Base-by-base conservation (phyloP, 2,797 vertebrate species). In the Macropus fuliginosus region DNA sequence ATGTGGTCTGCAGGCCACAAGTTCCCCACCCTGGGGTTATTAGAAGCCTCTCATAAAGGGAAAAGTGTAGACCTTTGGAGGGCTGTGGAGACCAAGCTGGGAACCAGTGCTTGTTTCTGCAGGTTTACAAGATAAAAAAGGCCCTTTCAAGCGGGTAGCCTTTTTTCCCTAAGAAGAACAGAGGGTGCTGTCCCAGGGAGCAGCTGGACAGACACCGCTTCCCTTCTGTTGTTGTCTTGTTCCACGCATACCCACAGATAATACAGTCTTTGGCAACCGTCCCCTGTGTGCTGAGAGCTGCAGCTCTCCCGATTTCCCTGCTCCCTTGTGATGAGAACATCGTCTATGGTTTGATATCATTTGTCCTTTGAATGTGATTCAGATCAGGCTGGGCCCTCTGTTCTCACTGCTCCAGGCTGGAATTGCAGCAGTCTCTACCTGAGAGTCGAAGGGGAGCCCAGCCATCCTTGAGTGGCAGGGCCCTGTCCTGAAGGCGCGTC, bases 391-490 rank as follows among this genome's bases (percentile, higher is more conserved):
- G 62, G 89, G 59, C 94, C 27, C 24, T 89, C 40, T 46, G 89
- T 90, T 81, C 14, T 8, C 6, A 21, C 92, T 97, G 93, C 92
- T 94, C 92, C 93, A 97, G 93, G 74, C 52, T 46, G 9, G 4
- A 50, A 24, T 96, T 93, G 90, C 95, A 12, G 55, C 93, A 66
- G 8, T 1, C 50, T 31, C 24, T 18, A 46, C 4, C 0, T 90
- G 91, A 91, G 66, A 55, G 94, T 91, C 56, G 3, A 11, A 57
- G 62, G 13, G 0, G 46, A 13, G 34, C 14, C 31, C 0, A 29
- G 92, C 91, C 94, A 93, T 56, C 89, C n/a, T 54, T 3, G 0
- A 0, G 54, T 92, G 1, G 21, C 10, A 21, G 56, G 90, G 95
- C 92, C 94, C 93, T 87, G 95, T 40, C 9, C 5, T 54, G 95